Conservation (phyloP, 1,140 invertebrate genomes). For the Chrysoperla carnea region DNA sequence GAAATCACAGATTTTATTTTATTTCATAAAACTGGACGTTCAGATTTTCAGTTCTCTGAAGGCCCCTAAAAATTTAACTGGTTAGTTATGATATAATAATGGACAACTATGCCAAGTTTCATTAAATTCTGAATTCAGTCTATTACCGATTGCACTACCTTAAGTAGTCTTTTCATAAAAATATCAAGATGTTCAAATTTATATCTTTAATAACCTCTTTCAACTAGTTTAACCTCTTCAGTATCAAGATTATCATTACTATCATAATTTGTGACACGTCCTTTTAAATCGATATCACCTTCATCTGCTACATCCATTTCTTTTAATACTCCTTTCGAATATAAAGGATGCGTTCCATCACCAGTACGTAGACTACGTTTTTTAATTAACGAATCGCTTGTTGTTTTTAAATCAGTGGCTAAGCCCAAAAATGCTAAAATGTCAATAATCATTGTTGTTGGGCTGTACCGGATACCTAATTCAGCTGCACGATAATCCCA, state of each 20-base stretch:
- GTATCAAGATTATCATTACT: conserved; percentile 9
- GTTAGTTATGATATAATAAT: too few relatives aligned
- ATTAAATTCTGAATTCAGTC: too few relatives aligned
- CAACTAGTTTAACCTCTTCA: not conserved
- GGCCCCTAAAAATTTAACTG: too few relatives aligned
- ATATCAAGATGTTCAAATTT: too few relatives aligned
- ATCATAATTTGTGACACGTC: conserved; percentile 36
- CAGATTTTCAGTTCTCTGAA: too few relatives aligned
- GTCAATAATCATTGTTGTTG: conserved; percentile 28
- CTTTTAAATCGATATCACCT: conserved; percentile 1
- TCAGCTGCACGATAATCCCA: conserved; percentile 53
- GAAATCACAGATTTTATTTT: too few relatives aligned
- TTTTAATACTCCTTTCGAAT: not conserved
- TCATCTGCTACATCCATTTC: not conserved
- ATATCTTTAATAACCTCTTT: conserved; percentile 1
- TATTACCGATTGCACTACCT: too few relatives aligned
- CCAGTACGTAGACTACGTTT: conserved; percentile 37
- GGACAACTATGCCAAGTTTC: too few relatives aligned
- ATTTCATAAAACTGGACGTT: too few relatives aligned
- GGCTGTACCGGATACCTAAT: conserved; percentile 24
- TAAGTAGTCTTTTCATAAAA: too few relatives aligned
- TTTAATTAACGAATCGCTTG: conserved; percentile 27
- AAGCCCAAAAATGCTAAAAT: conserved; percentile 25
- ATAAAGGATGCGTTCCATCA: conserved; percentile 27
- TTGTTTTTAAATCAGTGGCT: conserved; percentile 45